phyloP scores from a whole-genome alignment of 2,113 vertebrate genomes.

The Odocoileus virginianus region DNA sequence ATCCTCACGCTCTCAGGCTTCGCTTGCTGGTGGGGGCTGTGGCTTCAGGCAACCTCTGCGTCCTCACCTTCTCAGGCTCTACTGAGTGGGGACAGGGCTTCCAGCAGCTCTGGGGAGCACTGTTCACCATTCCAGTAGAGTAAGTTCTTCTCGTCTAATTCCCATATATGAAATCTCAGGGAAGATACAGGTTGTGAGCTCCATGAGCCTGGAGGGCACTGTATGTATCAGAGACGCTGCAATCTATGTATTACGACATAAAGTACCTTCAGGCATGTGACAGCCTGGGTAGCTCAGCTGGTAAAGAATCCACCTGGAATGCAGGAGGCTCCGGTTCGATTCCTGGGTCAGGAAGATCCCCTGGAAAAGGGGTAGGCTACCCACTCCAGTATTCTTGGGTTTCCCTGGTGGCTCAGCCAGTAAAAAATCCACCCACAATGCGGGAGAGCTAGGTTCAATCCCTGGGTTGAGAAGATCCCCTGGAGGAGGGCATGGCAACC shows the following conservation, averaged over 20 bases:
- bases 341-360: background rate
- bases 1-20: background rate
- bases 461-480: background rate
- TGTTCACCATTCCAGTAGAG: background rate
- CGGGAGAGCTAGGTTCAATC: background rate
- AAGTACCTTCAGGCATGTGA: background rate
- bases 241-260: background rate
- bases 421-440: background rate
- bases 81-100: background rate
- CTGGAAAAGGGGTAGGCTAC: background rate
- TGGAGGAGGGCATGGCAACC: background rate
- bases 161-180: background rate
- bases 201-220: background rate
- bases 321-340: background rate
- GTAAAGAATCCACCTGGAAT: background rate
- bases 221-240: background rate
- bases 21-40: no score
- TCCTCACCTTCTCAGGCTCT: background rate
- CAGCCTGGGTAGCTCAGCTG: background rate
- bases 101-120: background rate
- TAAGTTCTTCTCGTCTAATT: background rate
- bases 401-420: background rate
- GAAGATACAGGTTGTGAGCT: background rate
- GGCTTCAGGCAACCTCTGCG: no score
- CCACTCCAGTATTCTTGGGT: background rate